These are phyloP conservation scores for Nicator chloris DNA, from an alignment of 2,113 vertebrate genomes.

Conservation along the genomic window DNA sequence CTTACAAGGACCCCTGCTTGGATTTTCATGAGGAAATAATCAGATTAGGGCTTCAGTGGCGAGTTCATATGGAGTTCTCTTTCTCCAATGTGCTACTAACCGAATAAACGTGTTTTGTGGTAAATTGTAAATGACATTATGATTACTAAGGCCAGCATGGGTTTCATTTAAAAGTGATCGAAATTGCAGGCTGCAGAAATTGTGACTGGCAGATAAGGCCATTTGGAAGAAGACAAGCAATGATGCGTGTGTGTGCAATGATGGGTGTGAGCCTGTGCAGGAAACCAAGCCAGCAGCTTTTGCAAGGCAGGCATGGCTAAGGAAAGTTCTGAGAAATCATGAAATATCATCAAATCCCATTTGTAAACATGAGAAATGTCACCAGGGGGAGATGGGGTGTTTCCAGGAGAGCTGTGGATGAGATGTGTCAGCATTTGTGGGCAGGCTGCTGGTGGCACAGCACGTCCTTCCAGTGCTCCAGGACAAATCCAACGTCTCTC, in stretches of 20 bases:
- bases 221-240: constrained; percentile 43
- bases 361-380: background rate
- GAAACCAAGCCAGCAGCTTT: background rate
- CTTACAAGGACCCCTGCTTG: constrained; percentile 83
- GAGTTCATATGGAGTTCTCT: constrained; percentile 86
- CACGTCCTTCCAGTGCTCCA: background rate
- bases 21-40: constrained; percentile 89
- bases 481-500: background rate
- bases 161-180: constrained; percentile 85
- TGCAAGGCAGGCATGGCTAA: background rate
- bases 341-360: background rate
- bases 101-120: constrained; percentile 83
- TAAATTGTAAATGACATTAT: constrained; percentile 86
- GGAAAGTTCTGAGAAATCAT: background rate
- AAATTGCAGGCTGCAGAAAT: constrained; percentile 77
- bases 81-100: constrained; percentile 83
- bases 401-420: background rate
- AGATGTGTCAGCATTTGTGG: background rate
- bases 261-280: background rate
- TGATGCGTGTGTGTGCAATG: accelerated
- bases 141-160: constrained; percentile 82
- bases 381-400: background rate
- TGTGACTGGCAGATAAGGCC: constrained; percentile 77
- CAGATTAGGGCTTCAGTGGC: constrained; percentile 81
- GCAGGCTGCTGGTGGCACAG: background rate